Conservation (phyloP, 2,797 vertebrate species). For the Pseudocheirus occidentalis region DNA sequence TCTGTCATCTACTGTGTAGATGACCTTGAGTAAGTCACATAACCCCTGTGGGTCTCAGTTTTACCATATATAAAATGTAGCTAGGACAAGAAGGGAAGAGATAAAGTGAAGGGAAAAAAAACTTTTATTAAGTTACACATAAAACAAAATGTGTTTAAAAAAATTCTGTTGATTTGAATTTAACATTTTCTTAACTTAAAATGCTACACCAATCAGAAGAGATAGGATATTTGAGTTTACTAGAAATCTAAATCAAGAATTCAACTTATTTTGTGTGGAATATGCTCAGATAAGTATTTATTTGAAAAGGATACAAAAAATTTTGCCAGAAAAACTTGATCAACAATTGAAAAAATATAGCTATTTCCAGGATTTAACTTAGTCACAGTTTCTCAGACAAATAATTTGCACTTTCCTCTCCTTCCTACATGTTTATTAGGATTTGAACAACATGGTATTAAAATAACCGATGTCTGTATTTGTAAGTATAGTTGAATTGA, state of each 20-base stretch:
- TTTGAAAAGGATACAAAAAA: background rate
- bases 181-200: background rate
- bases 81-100: background rate
- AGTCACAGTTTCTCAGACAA: slow-evolving; percentile 5
- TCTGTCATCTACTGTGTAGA: background rate
- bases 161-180: background rate
- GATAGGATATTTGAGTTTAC: background rate
- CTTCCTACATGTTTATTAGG: background rate
- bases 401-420: background rate
- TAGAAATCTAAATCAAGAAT: background rate
- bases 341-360: background rate
- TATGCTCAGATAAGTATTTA: background rate
- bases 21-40: background rate
- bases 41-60: background rate
- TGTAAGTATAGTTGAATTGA: background rate
- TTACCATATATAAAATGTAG: background rate
- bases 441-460: background rate
- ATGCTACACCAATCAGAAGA: background rate
- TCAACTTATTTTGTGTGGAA: background rate
- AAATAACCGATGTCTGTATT: background rate
- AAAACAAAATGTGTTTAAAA: background rate
- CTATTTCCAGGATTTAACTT: background rate
- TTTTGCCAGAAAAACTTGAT: background rate
- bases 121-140: background rate
- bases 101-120: background rate